A percentile compares a stretch with the other conserved stretches of the same genome.
Evolutionary conservation across 2,888 invertebrate species (phyloP).

Genomic region (Mimas tiliae): DNA sequence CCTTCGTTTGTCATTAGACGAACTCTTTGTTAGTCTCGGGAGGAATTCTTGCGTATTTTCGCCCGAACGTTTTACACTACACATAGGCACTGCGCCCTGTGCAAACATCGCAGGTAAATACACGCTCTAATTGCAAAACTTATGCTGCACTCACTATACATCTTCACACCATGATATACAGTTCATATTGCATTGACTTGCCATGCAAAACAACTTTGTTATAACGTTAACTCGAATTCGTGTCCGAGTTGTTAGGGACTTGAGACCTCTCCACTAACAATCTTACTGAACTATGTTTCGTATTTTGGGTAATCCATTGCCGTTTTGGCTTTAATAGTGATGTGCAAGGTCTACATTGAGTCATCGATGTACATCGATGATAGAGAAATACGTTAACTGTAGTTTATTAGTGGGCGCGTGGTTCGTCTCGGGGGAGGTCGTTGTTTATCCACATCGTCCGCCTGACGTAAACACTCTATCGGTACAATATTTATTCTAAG

Average conservation of each 20-base stretch:
- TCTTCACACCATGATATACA: conserved; percentile 39
- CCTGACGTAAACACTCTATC: conserved; percentile 44
- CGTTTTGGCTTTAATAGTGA: neutral
- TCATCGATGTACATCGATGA: conserved; percentile 31
- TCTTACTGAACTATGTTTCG: neutral
- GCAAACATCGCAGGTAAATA: conserved; percentile 62
- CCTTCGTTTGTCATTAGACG: conserved; percentile 3
- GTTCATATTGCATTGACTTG: conserved; percentile 34
- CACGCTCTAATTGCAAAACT: conserved; percentile 38
- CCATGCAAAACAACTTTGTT: conserved; percentile 41
- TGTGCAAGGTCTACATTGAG: neutral
- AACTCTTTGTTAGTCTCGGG: conserved; percentile 26
- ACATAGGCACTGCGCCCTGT: conserved; percentile 42
- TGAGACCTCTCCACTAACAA: conserved; percentile 45
- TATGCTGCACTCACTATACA: conserved; percentile 12
- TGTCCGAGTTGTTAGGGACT: conserved; percentile 64
- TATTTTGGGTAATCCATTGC: conserved; percentile 28
- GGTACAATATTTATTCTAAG: conserved; percentile 51
- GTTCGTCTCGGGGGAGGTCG: conserved; percentile 57
- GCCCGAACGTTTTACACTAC: conserved; percentile 40
- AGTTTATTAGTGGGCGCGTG: conserved; percentile 36
- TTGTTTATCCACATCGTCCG: conserved; percentile 42
- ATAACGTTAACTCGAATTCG: conserved; percentile 61
- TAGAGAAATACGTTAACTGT: neutral
- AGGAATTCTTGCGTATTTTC: conserved; percentile 55